A percentile compares a stretch with the other conserved stretches of the same genome.
phyloP scores from a whole-genome alignment of 2,113 vertebrate genomes.

The Neolamprologus variostigma region DNA sequence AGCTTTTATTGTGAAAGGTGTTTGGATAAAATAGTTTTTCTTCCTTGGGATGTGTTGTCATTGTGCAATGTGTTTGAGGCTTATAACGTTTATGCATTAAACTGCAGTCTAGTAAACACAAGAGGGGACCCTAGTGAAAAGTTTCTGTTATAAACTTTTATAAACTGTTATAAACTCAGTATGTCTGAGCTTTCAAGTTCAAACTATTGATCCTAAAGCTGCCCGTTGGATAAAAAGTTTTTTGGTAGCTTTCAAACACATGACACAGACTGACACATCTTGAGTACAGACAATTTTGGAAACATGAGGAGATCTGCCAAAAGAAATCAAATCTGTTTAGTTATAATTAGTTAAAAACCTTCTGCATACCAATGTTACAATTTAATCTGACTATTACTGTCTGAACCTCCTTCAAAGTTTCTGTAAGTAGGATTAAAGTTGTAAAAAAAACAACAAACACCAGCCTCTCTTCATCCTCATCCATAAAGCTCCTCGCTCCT shows the following conservation, averaged over 20 bases:
- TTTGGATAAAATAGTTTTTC: background rate
- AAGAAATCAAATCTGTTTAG: background rate
- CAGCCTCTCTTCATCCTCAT: background rate
- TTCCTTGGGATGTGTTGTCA: background rate
- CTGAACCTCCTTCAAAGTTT: background rate
- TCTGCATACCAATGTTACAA: background rate
- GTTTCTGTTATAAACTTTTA: background rate
- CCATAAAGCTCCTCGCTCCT: background rate
- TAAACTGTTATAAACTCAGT: background rate
- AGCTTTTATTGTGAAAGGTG: background rate
- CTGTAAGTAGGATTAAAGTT: background rate
- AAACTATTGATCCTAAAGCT: background rate
- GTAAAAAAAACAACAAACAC: background rate
- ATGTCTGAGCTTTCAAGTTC: background rate
- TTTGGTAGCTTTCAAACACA: background rate
- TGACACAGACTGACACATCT: background rate
- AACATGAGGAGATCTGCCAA: background rate
- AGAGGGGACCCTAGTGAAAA: fast-evolving
- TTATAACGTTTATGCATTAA: background rate
- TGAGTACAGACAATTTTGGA: background rate
- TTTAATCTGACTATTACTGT: background rate
- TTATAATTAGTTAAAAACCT: background rate
- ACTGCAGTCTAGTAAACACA: background rate
- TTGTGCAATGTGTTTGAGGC: background rate
- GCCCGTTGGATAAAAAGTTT: background rate